Conservation (phyloP, 2,888 invertebrate genomes). For the Lasioglossum pauxillum region DNA sequence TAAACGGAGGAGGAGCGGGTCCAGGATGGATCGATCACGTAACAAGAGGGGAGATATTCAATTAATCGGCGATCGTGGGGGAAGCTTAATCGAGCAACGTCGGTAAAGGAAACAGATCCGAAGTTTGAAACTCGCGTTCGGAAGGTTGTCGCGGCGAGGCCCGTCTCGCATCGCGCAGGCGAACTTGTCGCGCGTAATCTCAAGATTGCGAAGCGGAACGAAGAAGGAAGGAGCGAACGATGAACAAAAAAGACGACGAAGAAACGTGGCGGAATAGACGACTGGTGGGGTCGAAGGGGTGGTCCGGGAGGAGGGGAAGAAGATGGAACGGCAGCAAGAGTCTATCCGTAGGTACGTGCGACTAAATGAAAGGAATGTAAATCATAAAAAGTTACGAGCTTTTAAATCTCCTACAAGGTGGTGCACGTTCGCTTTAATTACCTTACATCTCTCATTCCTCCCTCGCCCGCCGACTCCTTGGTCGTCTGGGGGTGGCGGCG, state of each 20-base stretch:
- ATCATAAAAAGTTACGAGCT: slow-evolving; percentile 85
- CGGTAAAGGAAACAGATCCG: slow-evolving; percentile 49
- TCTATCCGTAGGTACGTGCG: slow-evolving; percentile 80
- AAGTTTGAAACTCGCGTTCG: slow-evolving; percentile 65
- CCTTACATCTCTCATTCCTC: slow-evolving; percentile 83
- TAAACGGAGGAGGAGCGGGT: no score
- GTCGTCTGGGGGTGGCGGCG: slow-evolving; percentile 59
- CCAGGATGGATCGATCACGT: slow-evolving; percentile 35
- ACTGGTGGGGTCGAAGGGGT: neutral
- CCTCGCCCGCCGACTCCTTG: slow-evolving; percentile 61
- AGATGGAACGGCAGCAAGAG: slow-evolving; percentile 63
- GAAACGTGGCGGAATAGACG: slow-evolving; percentile 13
- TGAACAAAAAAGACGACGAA: slow-evolving; percentile 14
- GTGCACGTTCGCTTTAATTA: slow-evolving; percentile 84
- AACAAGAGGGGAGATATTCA: slow-evolving; percentile 49
- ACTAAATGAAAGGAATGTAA: slow-evolving; percentile 85
- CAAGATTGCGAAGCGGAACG: slow-evolving; percentile 67
- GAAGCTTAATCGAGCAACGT: slow-evolving; percentile 62
- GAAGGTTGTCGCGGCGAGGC: neutral
- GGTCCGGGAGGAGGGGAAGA: neutral
- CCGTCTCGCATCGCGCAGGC: slow-evolving; percentile 49
- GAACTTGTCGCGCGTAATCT: slow-evolving; percentile 74
- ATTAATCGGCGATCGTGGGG: slow-evolving; percentile 68
- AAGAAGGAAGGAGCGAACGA: slow-evolving; percentile 15
- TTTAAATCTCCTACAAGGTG: slow-evolving; percentile 85